Evolutionary conservation across 2,888 invertebrate species (phyloP).

Genomic region (Apomyelois bistriatella): DNA sequence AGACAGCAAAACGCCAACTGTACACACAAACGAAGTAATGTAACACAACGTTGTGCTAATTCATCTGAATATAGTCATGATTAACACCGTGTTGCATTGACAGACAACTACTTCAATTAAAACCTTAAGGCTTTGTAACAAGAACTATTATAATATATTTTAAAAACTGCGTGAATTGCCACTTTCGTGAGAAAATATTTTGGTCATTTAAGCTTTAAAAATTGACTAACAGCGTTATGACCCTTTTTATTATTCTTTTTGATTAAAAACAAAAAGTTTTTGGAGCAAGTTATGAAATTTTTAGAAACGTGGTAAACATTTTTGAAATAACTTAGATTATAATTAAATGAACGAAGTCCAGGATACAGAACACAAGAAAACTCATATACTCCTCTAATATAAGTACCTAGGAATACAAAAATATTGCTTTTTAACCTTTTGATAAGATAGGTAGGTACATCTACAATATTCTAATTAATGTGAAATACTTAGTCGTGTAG

Average conservation of each 20-base stretch:
- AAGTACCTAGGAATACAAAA: too few relatives aligned
- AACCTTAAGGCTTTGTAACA: neutral
- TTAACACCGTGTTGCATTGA: slow-evolving; percentile 24
- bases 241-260: neutral
- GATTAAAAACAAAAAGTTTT: neutral
- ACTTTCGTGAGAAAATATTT: slow-evolving; percentile 40
- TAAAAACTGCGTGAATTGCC: slow-evolving; percentile 19
- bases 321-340: too few relatives aligned
- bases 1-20: slow-evolving; percentile 16
- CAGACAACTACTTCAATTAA: neutral
- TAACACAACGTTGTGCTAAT: slow-evolving; percentile 29
- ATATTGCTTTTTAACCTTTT: too few relatives aligned
- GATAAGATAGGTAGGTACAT: too few relatives aligned
- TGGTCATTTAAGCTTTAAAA: slow-evolving; percentile 26
- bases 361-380: too few relatives aligned
- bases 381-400: too few relatives aligned
- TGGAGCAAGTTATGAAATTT: slow-evolving; percentile 17
- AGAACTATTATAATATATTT: neutral
- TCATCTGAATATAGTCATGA: slow-evolving; percentile 28
- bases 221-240: slow-evolving; percentile 21
- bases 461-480: too few relatives aligned
- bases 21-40: slow-evolving; percentile 18
- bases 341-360: too few relatives aligned
- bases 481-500: too few relatives aligned
- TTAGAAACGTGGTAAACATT: neutral